Percentiles rank a stretch among this genome's conserved stretches.
Evolutionary conservation across 2,113 vertebrate genomes (phyloP).

Genomic region (Leiothrix lutea): DNA sequence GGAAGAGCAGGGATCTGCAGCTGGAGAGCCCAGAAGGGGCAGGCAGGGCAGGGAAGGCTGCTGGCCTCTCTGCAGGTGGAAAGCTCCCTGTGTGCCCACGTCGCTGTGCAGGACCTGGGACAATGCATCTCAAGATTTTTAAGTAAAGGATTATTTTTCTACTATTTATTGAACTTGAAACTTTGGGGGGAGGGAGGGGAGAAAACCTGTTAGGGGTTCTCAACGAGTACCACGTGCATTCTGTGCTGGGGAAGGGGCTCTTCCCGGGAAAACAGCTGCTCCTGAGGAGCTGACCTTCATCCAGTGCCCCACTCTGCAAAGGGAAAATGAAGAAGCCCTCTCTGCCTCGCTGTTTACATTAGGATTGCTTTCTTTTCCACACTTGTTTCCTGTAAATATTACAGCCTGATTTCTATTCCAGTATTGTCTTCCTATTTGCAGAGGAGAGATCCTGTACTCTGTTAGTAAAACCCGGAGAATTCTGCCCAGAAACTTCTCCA

Average conservation of each 20-base stretch:
- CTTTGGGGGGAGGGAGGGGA: slow-evolving; percentile 44
- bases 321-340: slow-evolving; percentile 68
- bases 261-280: slow-evolving; percentile 33
- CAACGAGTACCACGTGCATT: background rate
- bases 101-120: slow-evolving; percentile 49
- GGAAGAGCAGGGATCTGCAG: slow-evolving; percentile 53
- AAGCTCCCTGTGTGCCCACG: background rate
- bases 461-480: background rate
- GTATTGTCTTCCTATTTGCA: slow-evolving; percentile 48
- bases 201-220: slow-evolving; percentile 7
- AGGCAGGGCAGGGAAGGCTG: background rate
- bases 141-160: slow-evolving; percentile 98
- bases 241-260: slow-evolving; percentile 57
- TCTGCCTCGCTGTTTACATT: slow-evolving; percentile 57
- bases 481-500: slow-evolving; percentile 1
- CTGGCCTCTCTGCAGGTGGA: background rate
- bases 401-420: slow-evolving; percentile 1
- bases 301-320: slow-evolving; percentile 44
- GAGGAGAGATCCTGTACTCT: background rate
- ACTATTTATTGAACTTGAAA: slow-evolving; percentile 98
- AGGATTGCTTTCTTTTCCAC: slow-evolving; percentile 48
- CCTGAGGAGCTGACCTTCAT: slow-evolving; percentile 20
- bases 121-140: slow-evolving; percentile 81
- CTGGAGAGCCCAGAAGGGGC: background rate
- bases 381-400: slow-evolving; percentile 12